These are phyloP conservation scores for Cryptoblepharus egeriae DNA, from an alignment of 2,797 vertebrate genomes.

Conservation along the genomic window DNA sequence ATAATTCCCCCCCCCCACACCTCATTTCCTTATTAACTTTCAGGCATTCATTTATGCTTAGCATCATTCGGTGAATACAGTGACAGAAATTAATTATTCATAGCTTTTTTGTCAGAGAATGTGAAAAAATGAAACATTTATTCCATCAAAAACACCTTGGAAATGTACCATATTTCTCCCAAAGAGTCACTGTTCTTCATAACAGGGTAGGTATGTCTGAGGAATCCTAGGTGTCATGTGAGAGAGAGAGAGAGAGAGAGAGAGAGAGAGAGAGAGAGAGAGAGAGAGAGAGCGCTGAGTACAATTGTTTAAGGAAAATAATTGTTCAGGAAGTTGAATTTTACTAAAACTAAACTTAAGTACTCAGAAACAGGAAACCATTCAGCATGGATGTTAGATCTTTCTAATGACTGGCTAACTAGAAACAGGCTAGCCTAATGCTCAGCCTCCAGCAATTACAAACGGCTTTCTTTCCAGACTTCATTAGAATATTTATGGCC, in stretches of 20 bases:
- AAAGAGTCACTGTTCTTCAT: slow-evolving; percentile 10
- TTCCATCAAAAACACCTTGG: slow-evolving; percentile 65
- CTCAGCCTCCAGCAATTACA: slow-evolving; percentile 91
- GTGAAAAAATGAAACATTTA: slow-evolving; percentile 51
- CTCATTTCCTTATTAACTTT: slow-evolving; percentile 69
- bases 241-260: slow-evolving; percentile 41
- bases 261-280: slow-evolving; percentile 48
- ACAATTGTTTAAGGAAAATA: slow-evolving; percentile 61
- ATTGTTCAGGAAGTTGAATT: slow-evolving; percentile 95
- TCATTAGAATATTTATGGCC: slow-evolving; percentile 95
- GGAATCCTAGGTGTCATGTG: slow-evolving; percentile 62
- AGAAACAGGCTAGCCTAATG: slow-evolving; percentile 96
- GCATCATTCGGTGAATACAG: slow-evolving; percentile 69
- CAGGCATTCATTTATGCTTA: slow-evolving; percentile 72
- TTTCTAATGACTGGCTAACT: slow-evolving; percentile 99
- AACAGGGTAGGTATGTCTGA: neutral
- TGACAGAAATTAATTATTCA: slow-evolving; percentile 78
- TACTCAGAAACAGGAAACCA: slow-evolving; percentile 96
- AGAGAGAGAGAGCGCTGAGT: slow-evolving; percentile 9
- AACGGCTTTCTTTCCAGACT: slow-evolving; percentile 91
- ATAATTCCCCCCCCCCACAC: slow-evolving; percentile 25
- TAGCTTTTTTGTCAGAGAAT: slow-evolving; percentile 65
- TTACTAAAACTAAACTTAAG: slow-evolving; percentile 97
- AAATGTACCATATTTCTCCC: slow-evolving; percentile 55
- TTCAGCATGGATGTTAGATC: slow-evolving; percentile 96